Conservation (phyloP, 2,888 invertebrate species). For the Hemithea aestivaria region DNA sequence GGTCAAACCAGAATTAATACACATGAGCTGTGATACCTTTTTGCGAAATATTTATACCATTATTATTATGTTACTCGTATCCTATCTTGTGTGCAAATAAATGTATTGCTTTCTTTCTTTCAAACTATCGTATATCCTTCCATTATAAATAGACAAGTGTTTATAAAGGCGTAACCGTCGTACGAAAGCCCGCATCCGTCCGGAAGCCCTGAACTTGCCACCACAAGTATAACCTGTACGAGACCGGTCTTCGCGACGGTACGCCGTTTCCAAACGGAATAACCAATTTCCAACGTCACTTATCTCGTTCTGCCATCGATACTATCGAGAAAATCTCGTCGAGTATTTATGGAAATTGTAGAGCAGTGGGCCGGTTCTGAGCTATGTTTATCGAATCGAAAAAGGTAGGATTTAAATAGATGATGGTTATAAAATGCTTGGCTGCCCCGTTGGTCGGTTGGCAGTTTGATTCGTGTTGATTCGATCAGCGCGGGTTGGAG, state of each 20-base stretch:
- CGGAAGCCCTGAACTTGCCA: conserved; percentile 24
- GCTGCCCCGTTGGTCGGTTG: no score
- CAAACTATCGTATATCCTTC: no score
- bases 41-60: no score
- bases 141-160: no score
- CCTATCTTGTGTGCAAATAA: no score
- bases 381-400: conserved; percentile 1
- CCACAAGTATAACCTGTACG: conserved; percentile 17
- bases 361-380: conserved; percentile 3
- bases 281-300: conserved; percentile 45
- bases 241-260: conserved; percentile 35
- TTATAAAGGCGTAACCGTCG: conserved; percentile 22
- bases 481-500: no score
- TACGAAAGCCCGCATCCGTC: conserved; percentile 32
- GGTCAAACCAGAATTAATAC: no score
- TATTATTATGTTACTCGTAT: no score
- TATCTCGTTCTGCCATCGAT: conserved; percentile 29
- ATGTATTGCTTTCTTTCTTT: no score
- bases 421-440: no score
- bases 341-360: conserved; percentile 17
- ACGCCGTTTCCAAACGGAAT: conserved; percentile 53
- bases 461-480: no score
- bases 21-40: no score
- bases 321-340: conserved; percentile 15
- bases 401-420: background rate